Conservation (phyloP, 2,113 vertebrate genomes). For the Perognathus longimembris region DNA sequence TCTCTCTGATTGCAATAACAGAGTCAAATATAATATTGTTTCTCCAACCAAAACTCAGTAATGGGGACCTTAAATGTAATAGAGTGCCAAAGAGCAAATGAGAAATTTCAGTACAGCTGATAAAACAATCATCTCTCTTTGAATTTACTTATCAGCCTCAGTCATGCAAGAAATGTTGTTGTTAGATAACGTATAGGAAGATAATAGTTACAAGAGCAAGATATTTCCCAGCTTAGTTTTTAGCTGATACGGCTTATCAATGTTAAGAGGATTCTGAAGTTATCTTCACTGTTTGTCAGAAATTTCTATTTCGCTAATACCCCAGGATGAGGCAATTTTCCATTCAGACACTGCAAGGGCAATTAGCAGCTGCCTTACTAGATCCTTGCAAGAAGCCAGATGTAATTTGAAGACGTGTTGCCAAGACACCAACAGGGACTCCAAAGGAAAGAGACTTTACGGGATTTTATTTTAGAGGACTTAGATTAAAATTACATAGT, state of each 20-base stretch:
- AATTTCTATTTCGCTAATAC: constrained; percentile 62
- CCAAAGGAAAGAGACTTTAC: not conserved
- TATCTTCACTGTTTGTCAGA: constrained; percentile 25
- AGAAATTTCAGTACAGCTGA: constrained; percentile 58
- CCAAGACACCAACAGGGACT: constrained; percentile 21
- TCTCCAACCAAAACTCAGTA: not conserved
- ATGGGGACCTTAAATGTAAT: constrained; percentile 49
- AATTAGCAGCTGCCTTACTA: constrained; percentile 54
- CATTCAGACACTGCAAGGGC: constrained; percentile 25
- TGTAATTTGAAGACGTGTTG: not conserved
- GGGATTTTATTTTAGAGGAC: constrained; percentile 26
- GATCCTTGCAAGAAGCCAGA: not conserved
- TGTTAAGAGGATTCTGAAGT: constrained; percentile 47
- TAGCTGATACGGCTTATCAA: constrained; percentile 64
- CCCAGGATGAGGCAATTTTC: constrained; percentile 64
- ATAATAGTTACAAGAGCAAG: constrained; percentile 64
- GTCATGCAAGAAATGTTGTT: constrained; percentile 63
- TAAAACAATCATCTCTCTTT: constrained; percentile 62
- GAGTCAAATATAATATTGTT: constrained; percentile 31
- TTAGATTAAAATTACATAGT: not conserved
- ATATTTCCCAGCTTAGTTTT: constrained; percentile 62
- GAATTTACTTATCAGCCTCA: constrained; percentile 70
- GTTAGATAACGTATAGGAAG: constrained; percentile 61
- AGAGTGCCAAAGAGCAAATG: constrained; percentile 40
- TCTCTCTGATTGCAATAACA: not conserved